These are phyloP conservation scores for Amphiprion ocellaris DNA, from an alignment of 2,113 vertebrate species.

Conservation along the genomic window DNA sequence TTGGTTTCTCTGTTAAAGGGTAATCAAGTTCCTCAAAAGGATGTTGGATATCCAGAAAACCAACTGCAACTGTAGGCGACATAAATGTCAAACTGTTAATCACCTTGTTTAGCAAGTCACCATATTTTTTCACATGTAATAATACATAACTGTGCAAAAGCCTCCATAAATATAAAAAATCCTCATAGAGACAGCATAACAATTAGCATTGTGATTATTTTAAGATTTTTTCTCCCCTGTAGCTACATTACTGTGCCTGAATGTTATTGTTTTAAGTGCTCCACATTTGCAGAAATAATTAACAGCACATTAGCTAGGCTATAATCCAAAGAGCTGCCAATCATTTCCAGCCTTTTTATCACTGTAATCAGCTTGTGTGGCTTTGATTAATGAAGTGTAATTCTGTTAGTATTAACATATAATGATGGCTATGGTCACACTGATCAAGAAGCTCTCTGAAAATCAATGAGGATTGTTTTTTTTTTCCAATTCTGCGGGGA, in stretches of 20 bases:
- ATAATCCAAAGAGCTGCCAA: constrained; percentile 7
- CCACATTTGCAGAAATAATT: constrained; percentile 11
- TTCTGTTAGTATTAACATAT: background rate
- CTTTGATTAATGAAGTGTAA: constrained; percentile 22
- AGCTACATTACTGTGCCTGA: background rate
- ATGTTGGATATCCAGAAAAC: too few relatives aligned
- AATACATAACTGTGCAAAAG: background rate
- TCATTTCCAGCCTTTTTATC: background rate
- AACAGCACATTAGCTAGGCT: constrained; percentile 13
- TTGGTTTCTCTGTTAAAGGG: too few relatives aligned
- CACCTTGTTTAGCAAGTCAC: background rate
- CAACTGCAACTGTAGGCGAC: too few relatives aligned
- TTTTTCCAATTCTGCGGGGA: background rate
- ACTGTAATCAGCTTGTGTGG: constrained; percentile 2
- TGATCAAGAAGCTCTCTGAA: constrained; percentile 14
- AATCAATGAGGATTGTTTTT: background rate
- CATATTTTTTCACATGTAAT: background rate
- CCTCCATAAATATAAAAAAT: background rate
- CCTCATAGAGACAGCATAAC: background rate
- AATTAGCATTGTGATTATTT: background rate
- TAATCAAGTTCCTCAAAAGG: too few relatives aligned
- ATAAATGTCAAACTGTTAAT: background rate
- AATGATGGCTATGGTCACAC: background rate
- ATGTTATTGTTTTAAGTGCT: constrained; percentile 9
- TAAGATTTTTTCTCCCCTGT: background rate